phyloP scores from a whole-genome alignment of 2,797 vertebrate genomes.

The Phyllotis vaccarum region DNA sequence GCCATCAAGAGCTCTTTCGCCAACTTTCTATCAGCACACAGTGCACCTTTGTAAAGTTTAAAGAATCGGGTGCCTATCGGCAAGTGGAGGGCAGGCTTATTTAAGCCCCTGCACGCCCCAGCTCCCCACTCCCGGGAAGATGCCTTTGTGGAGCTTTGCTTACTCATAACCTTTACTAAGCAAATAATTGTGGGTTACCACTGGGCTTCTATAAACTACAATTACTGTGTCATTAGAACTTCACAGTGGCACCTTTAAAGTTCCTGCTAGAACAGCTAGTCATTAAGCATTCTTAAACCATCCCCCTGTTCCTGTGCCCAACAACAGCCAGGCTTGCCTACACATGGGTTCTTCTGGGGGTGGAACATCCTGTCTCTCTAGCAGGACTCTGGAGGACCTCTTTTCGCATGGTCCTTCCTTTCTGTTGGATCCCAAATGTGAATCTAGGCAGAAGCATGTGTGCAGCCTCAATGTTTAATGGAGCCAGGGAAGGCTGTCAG shows the following conservation, averaged over 20 bases:
- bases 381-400: background rate
- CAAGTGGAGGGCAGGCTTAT: background rate
- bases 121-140: too few species aligned
- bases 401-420: background rate
- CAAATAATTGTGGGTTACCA: constrained; percentile 6
- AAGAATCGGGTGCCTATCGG: background rate
- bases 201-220: background rate
- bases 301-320: background rate
- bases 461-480: background rate
- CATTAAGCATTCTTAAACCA: background rate
- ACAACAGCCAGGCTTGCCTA: background rate
- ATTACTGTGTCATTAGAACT: background rate
- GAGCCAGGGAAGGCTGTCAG: background rate
- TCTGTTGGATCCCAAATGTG: background rate
- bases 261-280: background rate
- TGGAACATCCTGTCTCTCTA: background rate
- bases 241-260: background rate
- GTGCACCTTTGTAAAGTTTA: background rate
- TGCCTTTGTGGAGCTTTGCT: background rate
- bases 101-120: background rate
- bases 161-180: background rate
- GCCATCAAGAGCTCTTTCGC: background rate
- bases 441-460: background rate
- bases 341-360: background rate
- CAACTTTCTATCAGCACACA: background rate